Base-by-base conservation (phyloP, 2,888 invertebrate genomes). In the Caenorhabditis wallacei region DNA sequence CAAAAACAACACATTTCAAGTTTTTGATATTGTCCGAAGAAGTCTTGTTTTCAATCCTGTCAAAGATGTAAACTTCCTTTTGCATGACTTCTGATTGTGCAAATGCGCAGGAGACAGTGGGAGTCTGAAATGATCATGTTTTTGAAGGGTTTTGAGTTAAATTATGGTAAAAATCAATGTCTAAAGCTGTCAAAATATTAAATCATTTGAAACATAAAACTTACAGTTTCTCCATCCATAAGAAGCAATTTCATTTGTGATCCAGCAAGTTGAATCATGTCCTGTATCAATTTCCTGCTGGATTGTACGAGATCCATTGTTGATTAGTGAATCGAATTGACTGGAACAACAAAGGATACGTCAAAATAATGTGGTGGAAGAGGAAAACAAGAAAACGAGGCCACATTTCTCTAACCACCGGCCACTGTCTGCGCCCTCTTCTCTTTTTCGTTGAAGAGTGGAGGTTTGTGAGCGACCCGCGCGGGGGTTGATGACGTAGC, bases 181-280 rank as follows among this genome's bases (percentile, higher is more conserved):
- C n/a, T n/a, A n/a, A n/a, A n/a, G n/a, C n/a, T n/a, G n/a, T n/a
- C 30, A 30, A 5, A 30, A 30, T 30, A 30, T 30, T 30, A 30
- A n/a, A n/a, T n/a, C n/a, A n/a, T n/a, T 30, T 30, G 30, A 30
- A 30, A 30, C 3, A 30, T 8, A 8, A 30, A 71, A 91, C 93
- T 92, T 93, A 97, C 97, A 84, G 99, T 99, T 93, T 98, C 97
- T 93, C 96, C 96, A 93, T 99, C 99, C 96, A 99, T 96, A 61
- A 99, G 93, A 86, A 99, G 94, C 53, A 98, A 96, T 94, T 99
- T 99, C 98, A 99, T 98, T 66, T 99, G 98, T 0, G 97, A 96
- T 1, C 98, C 99, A 92, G 97, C 96, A 91, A 98, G 96, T 87
- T 96, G 95, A 5, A 97, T 96, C 97, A 99, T 99, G 93, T 97